A percentile compares a stretch with the other conserved stretches of the same genome.
These are phyloP conservation scores for Atopsyche davidsoni DNA, from an alignment of 1,140 invertebrate species.

Conservation along the genomic window DNA sequence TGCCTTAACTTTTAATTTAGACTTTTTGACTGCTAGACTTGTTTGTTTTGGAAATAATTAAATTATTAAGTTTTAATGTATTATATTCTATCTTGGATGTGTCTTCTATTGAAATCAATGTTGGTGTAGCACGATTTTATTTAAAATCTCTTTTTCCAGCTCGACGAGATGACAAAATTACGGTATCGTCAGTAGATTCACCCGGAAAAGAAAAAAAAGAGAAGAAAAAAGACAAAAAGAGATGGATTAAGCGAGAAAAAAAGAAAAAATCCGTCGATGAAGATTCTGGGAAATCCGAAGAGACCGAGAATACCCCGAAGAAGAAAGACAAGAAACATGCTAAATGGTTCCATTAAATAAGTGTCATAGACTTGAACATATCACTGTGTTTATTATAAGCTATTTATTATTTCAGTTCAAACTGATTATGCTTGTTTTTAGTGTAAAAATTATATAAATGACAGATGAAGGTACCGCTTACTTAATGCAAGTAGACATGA, in stretches of 20 bases:
- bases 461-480: too few relatives aligned
- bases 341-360: constrained; percentile 22
- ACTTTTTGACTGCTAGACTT: not conserved
- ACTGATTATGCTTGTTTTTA: too few relatives aligned
- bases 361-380: too few relatives aligned
- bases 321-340: constrained; percentile 28
- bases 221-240: constrained; percentile 40
- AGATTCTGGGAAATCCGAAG: constrained; percentile 23
- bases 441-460: too few relatives aligned
- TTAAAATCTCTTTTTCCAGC: constrained; percentile 19
- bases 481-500: too few relatives aligned
- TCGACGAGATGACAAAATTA: constrained; percentile 37
- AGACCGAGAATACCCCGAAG: constrained; percentile 5
- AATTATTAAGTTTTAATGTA: too few relatives aligned
- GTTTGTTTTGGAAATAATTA: too few relatives aligned
- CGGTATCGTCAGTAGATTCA: constrained; percentile 20
- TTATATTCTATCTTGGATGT: too few relatives aligned
- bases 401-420: too few relatives aligned
- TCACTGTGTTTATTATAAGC: too few relatives aligned
- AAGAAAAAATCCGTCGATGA: constrained; percentile 32
- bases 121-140: constrained; percentile 1
- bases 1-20: too few relatives aligned
- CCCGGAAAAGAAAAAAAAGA: constrained; percentile 36
- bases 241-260: constrained; percentile 36
- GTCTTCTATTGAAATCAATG: too few relatives aligned